Conservation (phyloP, 2,797 vertebrate genomes). For the Esox lucius region DNA sequence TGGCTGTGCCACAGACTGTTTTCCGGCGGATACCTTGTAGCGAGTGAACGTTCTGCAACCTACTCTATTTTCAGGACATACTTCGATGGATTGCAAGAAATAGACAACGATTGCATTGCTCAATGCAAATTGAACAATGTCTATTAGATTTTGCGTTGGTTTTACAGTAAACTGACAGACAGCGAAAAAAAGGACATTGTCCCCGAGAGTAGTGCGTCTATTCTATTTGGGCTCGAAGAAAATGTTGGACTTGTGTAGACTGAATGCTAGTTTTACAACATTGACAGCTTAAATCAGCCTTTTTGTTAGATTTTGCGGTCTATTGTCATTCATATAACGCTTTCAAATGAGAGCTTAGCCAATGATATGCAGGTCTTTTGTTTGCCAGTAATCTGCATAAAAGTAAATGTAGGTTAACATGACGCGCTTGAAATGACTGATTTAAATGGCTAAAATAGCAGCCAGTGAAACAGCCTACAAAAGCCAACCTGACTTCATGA, state of each 20-base stretch:
- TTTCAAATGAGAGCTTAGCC: neutral
- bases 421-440: slow-evolving; percentile 62
- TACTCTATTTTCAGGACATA: neutral
- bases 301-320: neutral
- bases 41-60: neutral
- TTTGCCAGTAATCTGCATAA: slow-evolving; percentile 36
- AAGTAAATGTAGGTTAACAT: slow-evolving; percentile 46
- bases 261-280: neutral
- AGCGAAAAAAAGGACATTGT: neutral
- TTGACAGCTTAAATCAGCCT: neutral
- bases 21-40: slow-evolving; percentile 52
- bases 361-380: slow-evolving; percentile 11
- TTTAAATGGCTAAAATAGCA: slow-evolving; percentile 36
- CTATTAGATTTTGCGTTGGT: neutral
- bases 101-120: neutral
- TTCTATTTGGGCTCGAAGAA: neutral
- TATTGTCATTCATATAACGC: neutral
- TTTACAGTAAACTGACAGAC: neutral
- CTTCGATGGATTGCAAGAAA: neutral
- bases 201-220: neutral
- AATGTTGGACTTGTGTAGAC: neutral
- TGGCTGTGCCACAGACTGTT: slow-evolving; percentile 39
- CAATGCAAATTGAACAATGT: neutral
- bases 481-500: slow-evolving; percentile 73
- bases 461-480: slow-evolving; percentile 19